Evolutionary conservation across 2,113 vertebrate genomes (phyloP).

Genomic region (Psilopogon haemacephalus): DNA sequence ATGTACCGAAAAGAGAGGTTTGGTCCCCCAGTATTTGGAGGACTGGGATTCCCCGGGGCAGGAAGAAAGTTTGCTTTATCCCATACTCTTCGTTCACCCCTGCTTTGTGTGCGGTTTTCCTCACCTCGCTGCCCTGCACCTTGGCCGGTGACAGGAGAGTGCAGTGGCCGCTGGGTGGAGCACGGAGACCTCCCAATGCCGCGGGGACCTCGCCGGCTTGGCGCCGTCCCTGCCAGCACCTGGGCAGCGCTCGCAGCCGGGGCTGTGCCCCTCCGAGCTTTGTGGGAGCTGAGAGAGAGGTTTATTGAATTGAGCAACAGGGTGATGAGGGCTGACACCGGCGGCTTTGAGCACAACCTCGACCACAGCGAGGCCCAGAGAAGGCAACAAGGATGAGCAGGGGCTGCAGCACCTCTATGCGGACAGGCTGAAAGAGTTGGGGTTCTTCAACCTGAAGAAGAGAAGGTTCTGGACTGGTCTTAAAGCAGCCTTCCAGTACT

Average conservation of each 20-base stretch:
- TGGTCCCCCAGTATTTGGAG: neutral
- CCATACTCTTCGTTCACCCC: neutral
- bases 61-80: neutral
- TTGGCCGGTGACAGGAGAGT: neutral
- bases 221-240: neutral
- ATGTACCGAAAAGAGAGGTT: neutral
- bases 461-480: no score
- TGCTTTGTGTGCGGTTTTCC: accelerated
- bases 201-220: accelerated
- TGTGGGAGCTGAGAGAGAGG: accelerated
- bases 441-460: no score
- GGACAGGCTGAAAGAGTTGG: no score
- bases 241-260: neutral
- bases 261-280: accelerated
- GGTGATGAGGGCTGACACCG: neutral
- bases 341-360: neutral
- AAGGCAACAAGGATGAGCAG: no score
- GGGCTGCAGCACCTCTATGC: no score
- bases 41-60: neutral
- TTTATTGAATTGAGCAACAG: neutral
- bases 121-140: no score
- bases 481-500: no score
- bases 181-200: neutral
- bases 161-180: conserved; percentile 46
- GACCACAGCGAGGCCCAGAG: neutral